Evolutionary conservation across 2,113 vertebrate species (phyloP).

Genomic region (Osmerus mordax): DNA sequence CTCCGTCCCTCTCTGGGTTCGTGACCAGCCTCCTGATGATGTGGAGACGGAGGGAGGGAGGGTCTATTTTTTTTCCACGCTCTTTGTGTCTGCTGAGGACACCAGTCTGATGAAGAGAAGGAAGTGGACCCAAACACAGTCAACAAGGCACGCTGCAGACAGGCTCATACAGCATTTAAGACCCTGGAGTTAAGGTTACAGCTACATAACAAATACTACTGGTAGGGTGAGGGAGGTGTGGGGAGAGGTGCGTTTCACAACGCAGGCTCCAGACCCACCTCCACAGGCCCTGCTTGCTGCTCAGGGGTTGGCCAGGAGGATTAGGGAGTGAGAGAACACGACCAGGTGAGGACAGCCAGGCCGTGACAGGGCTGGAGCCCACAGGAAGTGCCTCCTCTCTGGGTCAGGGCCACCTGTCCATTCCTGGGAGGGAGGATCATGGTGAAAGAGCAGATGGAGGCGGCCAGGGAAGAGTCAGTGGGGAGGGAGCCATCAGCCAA

Average conservation of each 20-base stretch:
- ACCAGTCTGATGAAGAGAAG: neutral
- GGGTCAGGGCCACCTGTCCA: slow-evolving; percentile 61
- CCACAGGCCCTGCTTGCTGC: neutral
- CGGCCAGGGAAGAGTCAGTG: slow-evolving; percentile 15
- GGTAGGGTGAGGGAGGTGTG: too few species aligned
- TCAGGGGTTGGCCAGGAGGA: slow-evolving; percentile 33
- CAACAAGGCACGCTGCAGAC: too few species aligned
- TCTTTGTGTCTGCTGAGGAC: neutral
- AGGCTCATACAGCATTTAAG: too few species aligned
- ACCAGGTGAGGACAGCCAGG: slow-evolving; percentile 35
- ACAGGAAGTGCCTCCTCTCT: slow-evolving; percentile 43
- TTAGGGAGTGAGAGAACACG: slow-evolving; percentile 25
- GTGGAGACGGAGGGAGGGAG: slow-evolving; percentile 14
- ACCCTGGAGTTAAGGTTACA: too few species aligned
- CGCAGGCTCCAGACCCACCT: neutral
- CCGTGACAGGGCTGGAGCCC: slow-evolving; percentile 45
- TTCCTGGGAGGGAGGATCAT: slow-evolving; percentile 38
- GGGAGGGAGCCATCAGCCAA: slow-evolving; percentile 37
- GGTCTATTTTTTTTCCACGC: neutral
- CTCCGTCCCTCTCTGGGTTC: slow-evolving; percentile 5
- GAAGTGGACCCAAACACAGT: too few species aligned
- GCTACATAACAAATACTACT: too few species aligned
- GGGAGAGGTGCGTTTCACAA: neutral
- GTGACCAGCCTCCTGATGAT: slow-evolving; percentile 43
- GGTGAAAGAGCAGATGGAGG: slow-evolving; percentile 57